Percentiles rank a stretch among this genome's conserved stretches.
phyloP scores from a whole-genome alignment of 2,113 vertebrate species.

The Alaudala cheleensis region DNA sequence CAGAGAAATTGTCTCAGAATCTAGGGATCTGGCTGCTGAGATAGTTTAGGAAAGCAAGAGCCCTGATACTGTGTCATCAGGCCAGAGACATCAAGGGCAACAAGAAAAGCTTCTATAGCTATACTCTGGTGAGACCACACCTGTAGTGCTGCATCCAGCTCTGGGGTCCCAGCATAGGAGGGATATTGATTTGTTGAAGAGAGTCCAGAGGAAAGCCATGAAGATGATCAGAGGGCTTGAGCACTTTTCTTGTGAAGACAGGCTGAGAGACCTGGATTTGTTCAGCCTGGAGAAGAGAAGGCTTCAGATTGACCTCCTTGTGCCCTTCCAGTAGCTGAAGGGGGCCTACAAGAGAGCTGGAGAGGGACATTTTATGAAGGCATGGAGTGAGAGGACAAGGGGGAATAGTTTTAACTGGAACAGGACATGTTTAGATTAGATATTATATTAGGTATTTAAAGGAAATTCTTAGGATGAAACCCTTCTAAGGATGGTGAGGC shows the following conservation, averaged over 20 bases:
- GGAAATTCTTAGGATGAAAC: background rate
- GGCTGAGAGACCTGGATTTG: background rate
- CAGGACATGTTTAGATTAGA: background rate
- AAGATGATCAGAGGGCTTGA: background rate
- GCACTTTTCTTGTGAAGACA: background rate
- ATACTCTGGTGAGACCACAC: background rate
- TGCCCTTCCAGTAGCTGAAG: background rate
- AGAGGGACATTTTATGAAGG: background rate
- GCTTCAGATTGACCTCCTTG: rapidly evolving
- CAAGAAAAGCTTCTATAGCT: background rate
- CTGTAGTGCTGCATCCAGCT: background rate
- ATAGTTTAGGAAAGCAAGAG: background rate
- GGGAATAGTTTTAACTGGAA: background rate
- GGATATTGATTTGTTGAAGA: background rate
- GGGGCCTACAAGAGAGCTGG: too few species aligned
- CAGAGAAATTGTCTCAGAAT: background rate
- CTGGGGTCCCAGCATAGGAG: background rate
- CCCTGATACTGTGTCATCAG: background rate
- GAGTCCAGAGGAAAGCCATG: background rate
- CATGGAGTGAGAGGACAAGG: background rate
- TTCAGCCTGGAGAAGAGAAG: background rate
- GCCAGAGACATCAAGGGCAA: background rate
- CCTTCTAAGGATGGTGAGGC: background rate
- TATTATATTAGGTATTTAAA: background rate
- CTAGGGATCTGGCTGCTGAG: background rate